Evolutionary conservation across 2,888 invertebrate species (phyloP).

Genomic region (Osedax frankpressi): DNA sequence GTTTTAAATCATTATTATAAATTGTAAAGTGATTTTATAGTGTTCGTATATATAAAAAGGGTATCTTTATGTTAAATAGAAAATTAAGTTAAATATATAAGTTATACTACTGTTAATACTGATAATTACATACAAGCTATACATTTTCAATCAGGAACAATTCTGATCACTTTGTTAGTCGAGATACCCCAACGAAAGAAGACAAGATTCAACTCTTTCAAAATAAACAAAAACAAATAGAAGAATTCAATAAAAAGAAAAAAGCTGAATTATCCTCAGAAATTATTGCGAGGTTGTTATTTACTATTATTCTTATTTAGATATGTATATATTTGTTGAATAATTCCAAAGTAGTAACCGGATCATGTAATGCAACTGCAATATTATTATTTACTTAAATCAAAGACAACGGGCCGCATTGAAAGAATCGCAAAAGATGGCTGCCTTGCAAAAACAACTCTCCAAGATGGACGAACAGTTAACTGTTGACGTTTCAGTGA

Average conservation of each 20-base stretch:
- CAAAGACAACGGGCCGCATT: slow-evolving; percentile 61
- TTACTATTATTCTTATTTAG: too few relatives aligned
- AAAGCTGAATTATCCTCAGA: background rate
- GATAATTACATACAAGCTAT: too few relatives aligned
- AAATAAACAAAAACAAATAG: slow-evolving; percentile 60
- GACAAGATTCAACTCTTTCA: slow-evolving; percentile 54
- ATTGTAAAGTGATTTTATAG: too few relatives aligned
- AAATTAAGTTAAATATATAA: too few relatives aligned
- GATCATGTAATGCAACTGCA: background rate
- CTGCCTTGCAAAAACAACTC: slow-evolving; percentile 48
- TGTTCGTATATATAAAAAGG: too few relatives aligned
- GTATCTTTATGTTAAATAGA: too few relatives aligned
- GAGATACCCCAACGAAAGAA: slow-evolving; percentile 17
- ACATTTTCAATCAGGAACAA: too few relatives aligned
- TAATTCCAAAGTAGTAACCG: too few relatives aligned
- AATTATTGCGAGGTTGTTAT: background rate
- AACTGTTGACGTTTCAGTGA: slow-evolving; percentile 61
- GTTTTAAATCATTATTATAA: too few relatives aligned
- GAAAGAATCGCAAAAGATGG: slow-evolving; percentile 52
- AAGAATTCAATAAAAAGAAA: slow-evolving; percentile 66
- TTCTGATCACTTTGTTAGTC: too few relatives aligned
- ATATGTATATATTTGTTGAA: too few relatives aligned
- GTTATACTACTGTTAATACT: too few relatives aligned
- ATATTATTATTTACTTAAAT: background rate
- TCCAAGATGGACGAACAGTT: slow-evolving; percentile 50